Evolutionary conservation across 2,113 vertebrate genomes (phyloP), one percentile per base, ranked within the genome.

Genomic region (Tenebrosternarchus preto): DNA sequence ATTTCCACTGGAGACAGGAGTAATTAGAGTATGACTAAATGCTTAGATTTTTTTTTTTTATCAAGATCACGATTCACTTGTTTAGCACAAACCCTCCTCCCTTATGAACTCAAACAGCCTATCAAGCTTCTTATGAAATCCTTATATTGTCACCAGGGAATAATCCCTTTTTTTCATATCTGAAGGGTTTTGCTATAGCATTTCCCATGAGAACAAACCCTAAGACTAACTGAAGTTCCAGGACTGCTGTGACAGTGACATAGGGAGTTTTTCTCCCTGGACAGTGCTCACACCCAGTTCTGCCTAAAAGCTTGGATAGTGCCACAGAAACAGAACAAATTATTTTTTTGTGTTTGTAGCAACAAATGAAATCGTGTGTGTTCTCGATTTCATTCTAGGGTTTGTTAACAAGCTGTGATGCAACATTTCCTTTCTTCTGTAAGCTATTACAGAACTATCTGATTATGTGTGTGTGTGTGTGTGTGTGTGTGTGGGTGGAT

Each of bases 391-490:
- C 33, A 60, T 78, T 22, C 5, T 7, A 12, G 56, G 3, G 33
- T 8, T 15, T 20, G n/a, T 9, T 59, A 67, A 29, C 64, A 33
- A 61, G 36, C 67, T 77, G 70, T 31, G 61, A 33, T 50, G 17
- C 29, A 55, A 66, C 46, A 7, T n/a, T n/a, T n/a, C 3, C 5
- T 5, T 69, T 8, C 57, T 17, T 39, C 1, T 50, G 5, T 1
- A 20, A 16, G 57, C 57, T 60, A 22, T 33, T 66, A 9, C 29
- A 5, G 27, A 43, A 69, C 1, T 31, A 29, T 67, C 72, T 68
- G 72, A 3, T 27, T 83, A 60, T 56, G 83, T 76, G 84, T 81
- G 56, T 29, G 0, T 80, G 31, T 24, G 57, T 57, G 27, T 19
- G 43, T 73, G 15, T 78, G 64, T 68, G 59, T 43, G 8, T 19